Base-by-base conservation (phyloP, 2,888 invertebrate genomes). In the Agrotis clavis region DNA sequence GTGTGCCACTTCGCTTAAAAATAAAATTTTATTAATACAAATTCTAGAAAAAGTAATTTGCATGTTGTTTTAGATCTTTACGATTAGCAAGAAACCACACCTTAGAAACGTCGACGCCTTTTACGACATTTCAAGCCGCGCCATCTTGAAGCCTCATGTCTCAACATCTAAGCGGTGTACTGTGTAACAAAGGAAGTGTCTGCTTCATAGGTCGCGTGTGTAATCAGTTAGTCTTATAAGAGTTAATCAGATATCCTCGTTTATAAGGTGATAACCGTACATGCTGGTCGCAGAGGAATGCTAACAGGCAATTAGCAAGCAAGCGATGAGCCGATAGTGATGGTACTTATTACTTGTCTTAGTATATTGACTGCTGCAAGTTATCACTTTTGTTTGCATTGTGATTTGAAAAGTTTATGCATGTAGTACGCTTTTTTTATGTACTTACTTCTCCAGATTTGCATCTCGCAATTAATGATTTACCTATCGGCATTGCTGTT, bases 291-390 rank as follows among this genome's bases (percentile, higher is more conserved):
- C 68, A 75, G 25, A 73, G 81, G 82, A 82, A 88, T 86, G 84
- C 75, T 84, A 84, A 84, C 81, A 82, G 61, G 77, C 83, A 82
- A 86, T 90, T 90, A 89, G 82, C 84, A 80, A 82, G 77, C 67
- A 81, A 71, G 76, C 79, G 82, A 82, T 85, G 80, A 77, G 60
- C 45, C 65, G 83, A 84, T 86, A 85, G 74, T 68, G 71, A 73
- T 25, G 57, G 69, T 83, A 71, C 74, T 25, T 25, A 25, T 25
- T 67, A 63, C 65, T 71, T 71, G 79, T 67, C 47, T 65, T 71
- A 72, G 77, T 86, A 83, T 84, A 83, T 84, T 71, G 65, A 66
- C 67, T 71, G 66, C 53, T 80, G 76, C 69, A 75, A 80, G 72
- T 67, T 79, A 69, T 81, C 66, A 74, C 76, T 80, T 75, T 65